Evolutionary conservation across 2,113 vertebrate species (phyloP).

Genomic region (Scomber japonicus): DNA sequence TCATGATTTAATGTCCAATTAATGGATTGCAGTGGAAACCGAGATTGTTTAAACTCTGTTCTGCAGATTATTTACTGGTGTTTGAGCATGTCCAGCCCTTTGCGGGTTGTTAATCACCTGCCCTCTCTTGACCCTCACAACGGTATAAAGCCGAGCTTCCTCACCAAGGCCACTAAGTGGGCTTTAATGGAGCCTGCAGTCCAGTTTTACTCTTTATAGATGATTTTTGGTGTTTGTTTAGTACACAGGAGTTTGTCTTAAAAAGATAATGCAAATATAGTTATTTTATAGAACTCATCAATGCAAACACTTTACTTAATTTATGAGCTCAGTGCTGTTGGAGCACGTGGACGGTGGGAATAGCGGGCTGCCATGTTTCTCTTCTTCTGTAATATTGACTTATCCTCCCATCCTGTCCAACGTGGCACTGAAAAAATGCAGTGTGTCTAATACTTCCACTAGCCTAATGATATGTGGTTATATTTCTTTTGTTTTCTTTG

Average conservation of each 20-base stretch:
- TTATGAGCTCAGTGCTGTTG: neutral
- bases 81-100: constrained; percentile 65
- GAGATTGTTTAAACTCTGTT: constrained; percentile 65
- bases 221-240: constrained; percentile 35
- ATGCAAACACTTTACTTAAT: neutral
- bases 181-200: constrained; percentile 53
- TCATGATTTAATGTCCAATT: constrained; percentile 79
- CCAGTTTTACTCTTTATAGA: constrained; percentile 27
- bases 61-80: constrained; percentile 71
- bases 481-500: neutral
- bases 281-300: neutral
- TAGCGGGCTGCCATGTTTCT: neutral
- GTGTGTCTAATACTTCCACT: neutral
- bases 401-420: neutral
- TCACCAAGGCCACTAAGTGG: constrained; percentile 44
- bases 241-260: neutral
- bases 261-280: neutral
- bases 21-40: constrained; percentile 60
- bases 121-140: constrained; percentile 66
- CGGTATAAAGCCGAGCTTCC: constrained; percentile 60
- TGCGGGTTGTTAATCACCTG: constrained; percentile 68
- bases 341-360: neutral
- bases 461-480: neutral
- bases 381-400: neutral
- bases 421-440: neutral